Percentiles rank a stretch among this genome's conserved stretches.
phyloP scores from a whole-genome alignment of 2,113 vertebrate species.

The Xenotilapia longispinis region DNA sequence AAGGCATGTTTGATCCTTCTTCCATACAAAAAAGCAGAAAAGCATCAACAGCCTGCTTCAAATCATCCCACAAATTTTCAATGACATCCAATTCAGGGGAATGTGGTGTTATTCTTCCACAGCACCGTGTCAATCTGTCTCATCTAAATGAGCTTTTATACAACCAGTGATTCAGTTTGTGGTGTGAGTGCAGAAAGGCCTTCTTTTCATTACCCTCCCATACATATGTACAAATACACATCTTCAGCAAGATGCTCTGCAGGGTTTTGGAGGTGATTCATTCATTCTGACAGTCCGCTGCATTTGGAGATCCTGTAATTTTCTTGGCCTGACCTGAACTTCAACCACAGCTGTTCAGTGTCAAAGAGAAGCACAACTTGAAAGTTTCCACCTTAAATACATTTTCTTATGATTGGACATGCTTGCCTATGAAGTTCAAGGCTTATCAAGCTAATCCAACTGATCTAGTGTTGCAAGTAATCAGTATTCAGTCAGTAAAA shows the following conservation, averaged over 20 bases:
- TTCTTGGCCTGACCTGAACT: accelerated
- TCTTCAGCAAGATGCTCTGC: accelerated
- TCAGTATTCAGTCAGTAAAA: accelerated
- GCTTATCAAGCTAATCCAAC: accelerated
- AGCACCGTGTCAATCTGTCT: accelerated
- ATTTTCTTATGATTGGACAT: accelerated
- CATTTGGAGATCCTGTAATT: not conserved
- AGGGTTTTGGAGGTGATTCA: not conserved
- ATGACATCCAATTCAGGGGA: accelerated
- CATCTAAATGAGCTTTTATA: not conserved
- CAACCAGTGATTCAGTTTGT: accelerated
- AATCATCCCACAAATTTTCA: accelerated
- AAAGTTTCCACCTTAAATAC: not conserved
- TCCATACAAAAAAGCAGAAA: accelerated
- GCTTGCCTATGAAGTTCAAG: too few relatives aligned
- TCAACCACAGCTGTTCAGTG: accelerated
- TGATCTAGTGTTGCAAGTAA: accelerated
- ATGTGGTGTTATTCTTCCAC: not conserved
- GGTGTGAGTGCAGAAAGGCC: accelerated
- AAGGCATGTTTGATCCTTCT: not conserved
- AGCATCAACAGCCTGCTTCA: accelerated
- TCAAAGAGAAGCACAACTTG: not conserved
- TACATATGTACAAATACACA: not conserved
- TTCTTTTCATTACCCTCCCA: accelerated
- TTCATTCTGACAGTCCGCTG: accelerated